Evolutionary conservation across 2,797 vertebrate genomes (phyloP).

Genomic region (Prunella strophiata): DNA sequence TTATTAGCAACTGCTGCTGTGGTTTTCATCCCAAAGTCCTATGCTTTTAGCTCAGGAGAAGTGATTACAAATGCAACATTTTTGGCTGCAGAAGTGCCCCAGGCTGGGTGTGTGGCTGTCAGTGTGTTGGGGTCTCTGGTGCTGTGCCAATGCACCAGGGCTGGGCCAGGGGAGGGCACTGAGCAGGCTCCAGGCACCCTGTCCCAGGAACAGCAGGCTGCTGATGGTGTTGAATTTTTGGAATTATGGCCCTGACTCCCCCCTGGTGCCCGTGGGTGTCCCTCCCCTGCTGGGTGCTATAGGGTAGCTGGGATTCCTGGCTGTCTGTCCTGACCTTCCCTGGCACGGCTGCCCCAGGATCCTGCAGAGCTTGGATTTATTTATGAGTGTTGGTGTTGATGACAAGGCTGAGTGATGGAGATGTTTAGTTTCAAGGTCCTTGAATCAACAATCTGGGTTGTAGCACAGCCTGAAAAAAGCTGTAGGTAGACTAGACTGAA

Average conservation of each 20-base stretch:
- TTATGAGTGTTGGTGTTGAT: background rate
- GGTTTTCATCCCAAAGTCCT: background rate
- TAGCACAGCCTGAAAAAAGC: background rate
- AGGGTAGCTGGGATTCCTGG: background rate
- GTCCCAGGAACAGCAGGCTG: background rate
- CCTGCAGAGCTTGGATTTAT: background rate
- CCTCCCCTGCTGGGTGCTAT: rapidly evolving
- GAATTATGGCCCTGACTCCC: background rate
- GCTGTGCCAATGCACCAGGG: background rate
- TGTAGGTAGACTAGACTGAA: background rate
- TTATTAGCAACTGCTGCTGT: background rate
- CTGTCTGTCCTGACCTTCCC: background rate
- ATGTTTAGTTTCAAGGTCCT: background rate
- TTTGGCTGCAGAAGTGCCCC: background rate
- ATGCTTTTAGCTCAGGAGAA: background rate
- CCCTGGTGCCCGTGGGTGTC: rapidly evolving
- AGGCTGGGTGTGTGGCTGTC: rapidly evolving
- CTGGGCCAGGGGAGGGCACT: background rate
- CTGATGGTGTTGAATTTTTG: background rate
- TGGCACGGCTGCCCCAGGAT: background rate
- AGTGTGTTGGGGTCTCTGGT: rapidly evolving
- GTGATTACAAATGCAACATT: background rate
- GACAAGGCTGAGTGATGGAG: background rate
- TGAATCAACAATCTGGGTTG: background rate
- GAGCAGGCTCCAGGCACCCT: background rate